Conservation (phyloP, 2,888 invertebrate genomes). For the Orthosia gracilis region DNA sequence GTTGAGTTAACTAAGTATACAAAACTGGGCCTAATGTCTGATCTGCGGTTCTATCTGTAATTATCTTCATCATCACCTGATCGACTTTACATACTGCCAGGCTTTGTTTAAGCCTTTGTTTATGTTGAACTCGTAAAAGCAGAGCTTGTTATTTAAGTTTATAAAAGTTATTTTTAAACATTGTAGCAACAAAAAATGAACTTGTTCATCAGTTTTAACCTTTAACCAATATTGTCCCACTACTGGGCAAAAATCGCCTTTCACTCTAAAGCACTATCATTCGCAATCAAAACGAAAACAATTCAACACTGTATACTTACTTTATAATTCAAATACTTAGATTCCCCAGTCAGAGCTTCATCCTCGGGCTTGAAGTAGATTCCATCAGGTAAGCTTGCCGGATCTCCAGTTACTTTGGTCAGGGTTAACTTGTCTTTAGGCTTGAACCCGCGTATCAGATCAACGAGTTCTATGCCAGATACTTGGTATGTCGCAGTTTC, state of each 20-base stretch:
- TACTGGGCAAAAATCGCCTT: no score
- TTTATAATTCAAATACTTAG: slow-evolving; percentile 58
- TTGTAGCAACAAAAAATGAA: no score
- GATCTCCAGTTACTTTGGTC: slow-evolving; percentile 67
- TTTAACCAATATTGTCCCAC: no score
- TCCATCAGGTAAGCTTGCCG: slow-evolving; percentile 71
- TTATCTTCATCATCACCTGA: neutral
- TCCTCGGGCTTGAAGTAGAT: slow-evolving; percentile 77
- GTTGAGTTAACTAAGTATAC: no score
- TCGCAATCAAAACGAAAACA: neutral
- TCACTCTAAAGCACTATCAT: neutral
- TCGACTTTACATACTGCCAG: neutral
- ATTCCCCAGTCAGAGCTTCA: slow-evolving; percentile 59
- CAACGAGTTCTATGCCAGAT: slow-evolving; percentile 68
- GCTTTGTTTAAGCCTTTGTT: neutral
- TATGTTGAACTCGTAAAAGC: neutral
- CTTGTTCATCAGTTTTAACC: no score
- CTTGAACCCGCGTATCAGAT: slow-evolving; percentile 69
- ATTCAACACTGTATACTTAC: slow-evolving; percentile 59
- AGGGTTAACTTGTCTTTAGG: slow-evolving; percentile 64
- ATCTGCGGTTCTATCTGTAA: neutral
- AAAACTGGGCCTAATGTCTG: neutral
- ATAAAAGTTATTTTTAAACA: no score
- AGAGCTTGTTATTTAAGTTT: neutral
- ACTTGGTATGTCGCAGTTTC: slow-evolving; percentile 69